Evolutionary conservation across 2,797 vertebrate species (phyloP).

Genomic region (Melanotaenia parkinsoni): DNA sequence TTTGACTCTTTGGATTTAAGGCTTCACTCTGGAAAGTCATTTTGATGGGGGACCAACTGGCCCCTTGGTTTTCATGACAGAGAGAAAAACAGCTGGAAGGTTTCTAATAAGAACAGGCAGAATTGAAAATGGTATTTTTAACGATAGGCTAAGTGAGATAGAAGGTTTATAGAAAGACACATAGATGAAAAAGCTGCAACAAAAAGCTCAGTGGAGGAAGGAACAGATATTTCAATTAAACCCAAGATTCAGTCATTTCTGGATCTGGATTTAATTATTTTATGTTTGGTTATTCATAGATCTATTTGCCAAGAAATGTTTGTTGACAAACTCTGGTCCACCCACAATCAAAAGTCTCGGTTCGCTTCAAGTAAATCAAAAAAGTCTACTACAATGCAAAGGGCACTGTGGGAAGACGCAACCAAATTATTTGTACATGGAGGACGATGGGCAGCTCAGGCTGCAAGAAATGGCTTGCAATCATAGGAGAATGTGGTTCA

Average conservation of each 20-base stretch:
- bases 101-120: constrained; percentile 69
- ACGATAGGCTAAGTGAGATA: constrained; percentile 33
- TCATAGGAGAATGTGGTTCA: no score
- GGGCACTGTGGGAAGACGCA: no score
- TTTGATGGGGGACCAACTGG: constrained; percentile 56
- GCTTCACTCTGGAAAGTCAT: constrained; percentile 55
- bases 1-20: constrained; percentile 63
- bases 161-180: constrained; percentile 14
- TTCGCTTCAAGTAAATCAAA: no score
- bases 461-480: no score
- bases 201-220: constrained; percentile 18
- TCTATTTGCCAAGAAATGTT: no score
- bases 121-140: constrained; percentile 44
- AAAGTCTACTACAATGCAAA: no score
- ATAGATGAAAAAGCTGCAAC: constrained; percentile 9
- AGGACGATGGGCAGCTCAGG: no score
- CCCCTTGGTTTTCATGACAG: constrained; percentile 46
- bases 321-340: no score
- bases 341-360: no score
- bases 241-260: background rate
- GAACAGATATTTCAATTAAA: constrained; percentile 14
- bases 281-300: background rate
- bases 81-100: constrained; percentile 54
- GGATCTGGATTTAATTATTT: background rate
- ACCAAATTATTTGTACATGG: no score